A percentile compares a stretch with the other conserved stretches of the same genome.
Conservation (phyloP, 2,797 vertebrate species). For the Luscinia luscinia region DNA sequence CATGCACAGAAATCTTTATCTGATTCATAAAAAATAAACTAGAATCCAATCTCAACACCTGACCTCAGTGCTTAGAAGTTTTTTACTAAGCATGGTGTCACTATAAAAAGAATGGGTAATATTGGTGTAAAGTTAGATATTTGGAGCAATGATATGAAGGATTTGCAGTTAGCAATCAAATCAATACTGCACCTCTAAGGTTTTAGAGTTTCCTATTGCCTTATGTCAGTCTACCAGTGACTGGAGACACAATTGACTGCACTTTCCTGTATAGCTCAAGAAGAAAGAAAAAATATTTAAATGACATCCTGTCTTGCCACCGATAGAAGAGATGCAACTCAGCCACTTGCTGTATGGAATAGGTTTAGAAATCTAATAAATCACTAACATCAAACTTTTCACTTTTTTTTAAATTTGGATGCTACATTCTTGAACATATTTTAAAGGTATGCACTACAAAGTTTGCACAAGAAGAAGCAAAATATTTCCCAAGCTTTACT, state of each 20-base stretch:
- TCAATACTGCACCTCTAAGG: conserved; percentile 77
- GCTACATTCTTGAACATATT: not conserved
- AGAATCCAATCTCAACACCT: conserved; percentile 92
- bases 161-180: conserved; percentile 77
- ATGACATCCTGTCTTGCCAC: conserved; percentile 27
- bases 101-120: conserved; percentile 88
- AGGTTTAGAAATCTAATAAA: conserved; percentile 33
- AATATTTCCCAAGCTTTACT: not conserved
- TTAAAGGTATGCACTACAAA: not conserved
- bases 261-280: conserved; percentile 30
- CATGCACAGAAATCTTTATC: conserved; percentile 93
- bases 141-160: conserved; percentile 79
- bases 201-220: conserved; percentile 67
- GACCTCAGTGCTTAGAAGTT: conserved; percentile 88
- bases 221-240: conserved; percentile 62
- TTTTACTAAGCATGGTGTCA: conserved; percentile 83
- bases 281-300: conserved; percentile 58
- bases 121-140: conserved; percentile 82
- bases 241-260: conserved; percentile 65
- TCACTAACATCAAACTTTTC: not conserved
- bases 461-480: not conserved
- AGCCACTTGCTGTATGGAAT: not conserved
- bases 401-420: not conserved
- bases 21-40: conserved; percentile 98
- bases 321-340: conserved; percentile 2